Evolutionary conservation across 2,113 vertebrate genomes (phyloP), one percentile per base, ranked within the genome.

Genomic region (Zosterops hypoxanthus): DNA sequence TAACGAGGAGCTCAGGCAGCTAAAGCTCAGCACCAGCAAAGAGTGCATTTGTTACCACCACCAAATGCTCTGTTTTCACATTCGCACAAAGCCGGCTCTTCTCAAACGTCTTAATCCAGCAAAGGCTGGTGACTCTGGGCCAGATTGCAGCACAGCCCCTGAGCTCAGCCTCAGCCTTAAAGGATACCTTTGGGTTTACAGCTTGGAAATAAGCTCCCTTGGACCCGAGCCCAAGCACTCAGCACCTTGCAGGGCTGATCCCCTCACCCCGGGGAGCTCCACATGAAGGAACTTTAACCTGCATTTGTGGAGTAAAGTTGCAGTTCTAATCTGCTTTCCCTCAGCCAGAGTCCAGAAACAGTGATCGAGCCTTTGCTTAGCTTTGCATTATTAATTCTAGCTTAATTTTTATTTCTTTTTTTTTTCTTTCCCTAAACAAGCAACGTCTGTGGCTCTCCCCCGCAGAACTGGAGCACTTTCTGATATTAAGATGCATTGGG

Each of bases 161-260:
- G 68, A 92, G 88, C 76, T 90, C 79, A 93, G 93, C 71, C 39
- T 90, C 9, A 81, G 85, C 76, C 65, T 90, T 31, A 88, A 78
- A 92, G 68, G 52, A 39, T 8, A 21, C 44, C 53, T 71, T 21
- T 57, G 75, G 65, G 49, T 68, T 83, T 64, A 79, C 31, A 75
- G 82, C 76, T 52, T 61, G 61, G 68, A 46, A 71, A 81, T 61
- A 78, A 94, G 49, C 80, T 90, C 18, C 55, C 68, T 26, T 82
- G 92, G 86, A 83, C 28, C 1, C 0, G 5, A 90, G 90, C 82
- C 86, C 65, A 36, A 83, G 28, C 64, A 13, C 82, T 88, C 80
- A 53, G 80, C 86, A 86, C 95, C 94, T 82, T 56, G 41, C 31
- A 89, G 42, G 36, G 33, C 46, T 65, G 61, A 92, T 79, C 60